A percentile compares a stretch with the other conserved stretches of the same genome.
phyloP scores from a whole-genome alignment of 1,140 invertebrate genomes.

The Zaprionus davidi region DNA sequence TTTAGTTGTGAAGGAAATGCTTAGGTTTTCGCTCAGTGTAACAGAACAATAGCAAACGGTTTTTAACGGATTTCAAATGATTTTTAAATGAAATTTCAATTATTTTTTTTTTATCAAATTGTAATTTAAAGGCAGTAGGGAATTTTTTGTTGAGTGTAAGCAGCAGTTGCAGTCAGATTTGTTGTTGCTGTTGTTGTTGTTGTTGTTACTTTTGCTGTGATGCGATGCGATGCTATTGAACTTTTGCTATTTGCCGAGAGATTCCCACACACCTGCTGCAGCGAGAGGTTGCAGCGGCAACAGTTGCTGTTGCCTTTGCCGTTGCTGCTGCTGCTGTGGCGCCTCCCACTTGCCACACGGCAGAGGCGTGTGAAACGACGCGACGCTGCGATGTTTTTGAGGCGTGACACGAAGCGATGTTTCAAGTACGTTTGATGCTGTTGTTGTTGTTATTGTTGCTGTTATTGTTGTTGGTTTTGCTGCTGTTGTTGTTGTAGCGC shows the following conservation, averaged over 20 bases:
- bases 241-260: constrained; percentile 79
- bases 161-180: constrained; percentile 2
- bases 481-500: constrained; percentile 32
- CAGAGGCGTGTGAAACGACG: constrained; percentile 65
- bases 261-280: constrained; percentile 73
- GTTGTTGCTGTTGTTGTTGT: constrained; percentile 23
- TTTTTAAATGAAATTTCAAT: neutral
- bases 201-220: constrained; percentile 14
- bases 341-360: constrained; percentile 57
- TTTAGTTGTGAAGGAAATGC: too few relatives aligned
- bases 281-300: constrained; percentile 11
- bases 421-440: constrained; percentile 30
- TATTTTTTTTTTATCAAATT: neutral
- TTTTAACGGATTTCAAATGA: neutral
- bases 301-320: constrained; percentile 5
- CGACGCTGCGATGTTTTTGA: constrained; percentile 57
- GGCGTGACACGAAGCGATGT: constrained; percentile 48
- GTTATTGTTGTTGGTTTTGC: neutral
- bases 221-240: constrained; percentile 71
- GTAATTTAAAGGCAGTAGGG: neutral
- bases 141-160: constrained; percentile 17
- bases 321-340: constrained; percentile 15
- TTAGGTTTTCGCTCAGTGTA: neutral
- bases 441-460: constrained; percentile 5
- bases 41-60: neutral